These are phyloP conservation scores for Hyla sarda DNA, from an alignment of 2,113 vertebrate species.

Conservation along the genomic window DNA sequence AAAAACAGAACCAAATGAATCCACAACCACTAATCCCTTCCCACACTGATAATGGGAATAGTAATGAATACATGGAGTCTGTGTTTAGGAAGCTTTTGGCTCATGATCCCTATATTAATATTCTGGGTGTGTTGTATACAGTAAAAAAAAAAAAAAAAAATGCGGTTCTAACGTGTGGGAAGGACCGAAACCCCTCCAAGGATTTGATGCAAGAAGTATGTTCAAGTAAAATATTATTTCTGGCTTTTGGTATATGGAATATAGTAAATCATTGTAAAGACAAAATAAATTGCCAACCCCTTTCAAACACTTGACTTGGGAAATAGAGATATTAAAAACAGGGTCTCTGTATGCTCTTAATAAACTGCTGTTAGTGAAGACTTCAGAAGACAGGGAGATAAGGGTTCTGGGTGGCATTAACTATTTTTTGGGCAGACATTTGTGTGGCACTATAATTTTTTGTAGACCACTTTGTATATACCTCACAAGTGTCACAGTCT, in stretches of 20 bases:
- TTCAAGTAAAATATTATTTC: background rate
- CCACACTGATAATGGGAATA: background rate
- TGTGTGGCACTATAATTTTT: too few species aligned
- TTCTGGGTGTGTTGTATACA: slow-evolving; percentile 21
- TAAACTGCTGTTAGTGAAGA: too few species aligned
- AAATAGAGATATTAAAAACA: too few species aligned
- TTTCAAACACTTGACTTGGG: too few species aligned
- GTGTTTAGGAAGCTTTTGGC: background rate
- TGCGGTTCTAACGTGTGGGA: background rate
- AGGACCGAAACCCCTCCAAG: background rate
- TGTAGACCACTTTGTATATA: too few species aligned
- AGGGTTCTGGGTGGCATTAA: too few species aligned
- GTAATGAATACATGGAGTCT: background rate
- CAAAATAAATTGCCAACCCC: background rate
- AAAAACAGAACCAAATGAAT: background rate
- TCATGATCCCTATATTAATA: background rate
- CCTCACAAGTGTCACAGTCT: too few species aligned
- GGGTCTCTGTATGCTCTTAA: too few species aligned
- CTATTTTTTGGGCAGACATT: too few species aligned
- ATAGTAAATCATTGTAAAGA: background rate
- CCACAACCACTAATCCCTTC: slow-evolving; percentile 4
- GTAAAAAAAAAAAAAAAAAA: background rate
- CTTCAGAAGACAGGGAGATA: too few species aligned
- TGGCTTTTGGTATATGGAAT: background rate
- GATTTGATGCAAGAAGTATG: background rate